Percentiles rank a stretch among this genome's conserved stretches.
phyloP scores from a whole-genome alignment of 1,140 invertebrate genomes.

The Panagrolaimus sp. region DNA sequence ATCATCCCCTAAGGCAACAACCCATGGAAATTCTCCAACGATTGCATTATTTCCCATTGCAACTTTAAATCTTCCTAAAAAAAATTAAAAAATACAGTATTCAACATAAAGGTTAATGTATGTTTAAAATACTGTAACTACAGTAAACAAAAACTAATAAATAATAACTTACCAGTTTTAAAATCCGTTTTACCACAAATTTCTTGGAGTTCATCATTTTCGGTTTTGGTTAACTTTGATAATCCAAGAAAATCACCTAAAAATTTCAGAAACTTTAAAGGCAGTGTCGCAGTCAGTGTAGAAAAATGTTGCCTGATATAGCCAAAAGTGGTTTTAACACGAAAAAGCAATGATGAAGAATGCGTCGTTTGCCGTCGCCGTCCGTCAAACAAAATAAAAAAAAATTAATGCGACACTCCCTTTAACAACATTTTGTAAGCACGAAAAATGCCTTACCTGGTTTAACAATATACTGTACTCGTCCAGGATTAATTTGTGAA shows the following conservation, averaged over 20 bases:
- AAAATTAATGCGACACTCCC: too few species aligned
- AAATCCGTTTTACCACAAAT: constrained; percentile 3
- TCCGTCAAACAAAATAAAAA: too few species aligned
- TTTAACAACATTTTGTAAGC: too few species aligned
- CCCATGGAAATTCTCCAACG: not conserved
- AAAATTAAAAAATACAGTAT: not conserved
- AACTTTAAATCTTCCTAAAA: not conserved
- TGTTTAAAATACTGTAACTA: not conserved
- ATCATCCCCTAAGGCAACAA: not conserved
- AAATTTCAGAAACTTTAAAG: too few species aligned
- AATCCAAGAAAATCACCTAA: not conserved
- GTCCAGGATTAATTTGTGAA: too few species aligned
- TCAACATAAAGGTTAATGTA: not conserved
- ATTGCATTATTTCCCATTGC: not conserved
- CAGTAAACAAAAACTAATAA: not conserved
- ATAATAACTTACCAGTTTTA: not conserved
- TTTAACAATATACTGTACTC: too few species aligned
- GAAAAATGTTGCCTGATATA: too few species aligned
- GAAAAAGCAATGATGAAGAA: too few species aligned
- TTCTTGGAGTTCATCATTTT: not conserved
- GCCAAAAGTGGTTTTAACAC: too few species aligned
- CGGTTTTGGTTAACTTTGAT: not conserved
- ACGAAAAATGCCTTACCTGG: too few species aligned
- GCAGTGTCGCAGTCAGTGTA: too few species aligned
- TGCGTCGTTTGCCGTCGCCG: too few species aligned